phyloP scores from a whole-genome alignment of 1,140 invertebrate genomes.

The Spodoptera litura region DNA sequence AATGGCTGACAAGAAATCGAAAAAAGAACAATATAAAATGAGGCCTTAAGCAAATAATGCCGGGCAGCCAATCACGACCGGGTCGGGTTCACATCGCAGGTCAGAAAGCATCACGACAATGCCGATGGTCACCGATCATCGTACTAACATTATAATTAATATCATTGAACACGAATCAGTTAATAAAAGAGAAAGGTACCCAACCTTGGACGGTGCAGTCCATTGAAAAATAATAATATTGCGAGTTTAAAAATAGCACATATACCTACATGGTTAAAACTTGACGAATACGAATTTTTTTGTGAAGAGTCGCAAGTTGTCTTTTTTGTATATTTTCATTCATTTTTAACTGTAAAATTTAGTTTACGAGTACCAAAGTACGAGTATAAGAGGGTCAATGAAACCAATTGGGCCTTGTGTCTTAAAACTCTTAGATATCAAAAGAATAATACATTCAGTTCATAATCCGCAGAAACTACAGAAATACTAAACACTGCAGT shows the following conservation, averaged over 20 bases:
- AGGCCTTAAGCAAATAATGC: neutral
- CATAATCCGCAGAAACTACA: no score
- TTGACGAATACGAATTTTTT: neutral
- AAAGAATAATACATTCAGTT: no score
- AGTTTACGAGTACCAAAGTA: no score
- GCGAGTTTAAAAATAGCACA: neutral
- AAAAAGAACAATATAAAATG: neutral
- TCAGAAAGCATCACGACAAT: constrained; percentile 22
- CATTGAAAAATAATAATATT: neutral
- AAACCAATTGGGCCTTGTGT: no score
- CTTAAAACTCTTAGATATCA: no score
- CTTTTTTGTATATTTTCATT: no score
- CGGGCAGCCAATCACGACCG: constrained; percentile 31
- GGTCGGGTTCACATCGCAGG: constrained; percentile 9
- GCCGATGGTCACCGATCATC: constrained; percentile 28
- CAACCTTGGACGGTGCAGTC: neutral
- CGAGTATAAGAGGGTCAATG: no score
- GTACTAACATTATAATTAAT: constrained; percentile 42
- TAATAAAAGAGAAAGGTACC: constrained; percentile 41
- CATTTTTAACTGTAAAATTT: no score
- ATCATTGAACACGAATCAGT: constrained; percentile 18
- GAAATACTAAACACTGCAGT: no score
- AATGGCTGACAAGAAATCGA: no score
- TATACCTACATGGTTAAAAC: neutral
- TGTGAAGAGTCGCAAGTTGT: no score